Base-by-base conservation (phyloP, 2,797 vertebrate species). In the Enteromius thamalakanensis region DNA sequence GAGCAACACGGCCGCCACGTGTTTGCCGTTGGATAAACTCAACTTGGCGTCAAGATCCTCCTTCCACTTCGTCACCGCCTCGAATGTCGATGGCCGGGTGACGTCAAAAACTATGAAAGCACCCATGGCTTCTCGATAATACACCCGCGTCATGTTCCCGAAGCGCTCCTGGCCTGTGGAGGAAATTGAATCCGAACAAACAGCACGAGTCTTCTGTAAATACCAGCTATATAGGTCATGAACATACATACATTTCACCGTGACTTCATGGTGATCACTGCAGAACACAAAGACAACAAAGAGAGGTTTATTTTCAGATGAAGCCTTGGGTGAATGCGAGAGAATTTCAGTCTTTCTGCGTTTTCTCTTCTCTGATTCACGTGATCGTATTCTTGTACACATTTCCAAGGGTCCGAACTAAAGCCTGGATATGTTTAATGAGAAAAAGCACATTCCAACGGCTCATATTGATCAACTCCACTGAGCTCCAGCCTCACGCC, bases 91-190 rank as follows among this genome's bases (percentile, higher is more conserved):
- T 15, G 97, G 96, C 80, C 97, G 95, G 0, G 97, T 97, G 84
- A 98, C 95, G 23, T 99, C 98, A 3, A 97, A 99, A 89, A 99
- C 97, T 23, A 99, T 97, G 90, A 99, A 96, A 0, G 97, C 98
- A 23, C 98, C 98, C 94, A 97, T 96, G 76, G 98, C 98, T 90
- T 99, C 98, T 76, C 97, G 95, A 90, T 99, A 99, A 91, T 99
- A 99, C 37, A 99, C 98, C 1, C 98, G 94, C 0, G 98, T 99
- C 98, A 99, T 99, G 92, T 99, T 99, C 87, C 98, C 98, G 88
- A 99, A 99, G 65, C 98, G 96, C 87, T 99, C 98, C 91, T 99
- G 98, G 88, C 98, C 98, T 99, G 76, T 5, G 7, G 42, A 9
- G 37, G 49, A n/a, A 6, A 23, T 64, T 8, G 42, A 47, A 17